Percentiles rank a stretch among this genome's conserved stretches.
Evolutionary conservation across 2,113 vertebrate genomes (phyloP).

Genomic region (Chaenocephalus aceratus): DNA sequence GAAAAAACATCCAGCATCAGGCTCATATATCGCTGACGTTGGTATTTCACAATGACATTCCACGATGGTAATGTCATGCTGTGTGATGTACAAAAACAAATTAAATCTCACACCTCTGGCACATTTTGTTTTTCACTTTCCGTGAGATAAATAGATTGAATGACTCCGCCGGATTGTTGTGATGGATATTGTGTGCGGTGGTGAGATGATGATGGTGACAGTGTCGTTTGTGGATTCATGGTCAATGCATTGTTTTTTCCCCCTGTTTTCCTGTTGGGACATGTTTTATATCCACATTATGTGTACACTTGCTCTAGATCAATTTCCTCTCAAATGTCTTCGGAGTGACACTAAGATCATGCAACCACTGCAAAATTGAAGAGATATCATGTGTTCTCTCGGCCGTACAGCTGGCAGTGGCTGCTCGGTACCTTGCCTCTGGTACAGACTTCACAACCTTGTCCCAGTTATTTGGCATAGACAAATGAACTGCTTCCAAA

Average conservation of each 20-base stretch:
- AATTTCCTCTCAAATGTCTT: background rate
- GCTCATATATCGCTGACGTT: slow-evolving; percentile 40
- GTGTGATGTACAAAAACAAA: slow-evolving; percentile 41
- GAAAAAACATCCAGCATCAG: slow-evolving; percentile 20
- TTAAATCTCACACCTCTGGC: slow-evolving; percentile 62
- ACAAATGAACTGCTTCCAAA: slow-evolving; percentile 52
- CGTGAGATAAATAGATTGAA: slow-evolving; percentile 48
- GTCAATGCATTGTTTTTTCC: background rate
- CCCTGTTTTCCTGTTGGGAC: background rate
- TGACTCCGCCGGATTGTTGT: slow-evolving; percentile 19
- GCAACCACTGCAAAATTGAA: slow-evolving; percentile 25
- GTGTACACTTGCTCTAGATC: slow-evolving; percentile 1
- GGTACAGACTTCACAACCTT: slow-evolving; percentile 64
- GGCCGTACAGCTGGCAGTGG: slow-evolving; percentile 40
- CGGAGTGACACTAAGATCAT: slow-evolving; percentile 4
- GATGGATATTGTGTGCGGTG: background rate
- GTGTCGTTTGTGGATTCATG: slow-evolving; percentile 4
- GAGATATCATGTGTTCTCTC: background rate
- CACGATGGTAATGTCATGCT: slow-evolving; percentile 13
- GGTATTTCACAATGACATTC: slow-evolving; percentile 33
- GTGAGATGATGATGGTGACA: slow-evolving; percentile 22
- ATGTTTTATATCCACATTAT: slow-evolving; percentile 11
- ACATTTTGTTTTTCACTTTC: slow-evolving; percentile 42
- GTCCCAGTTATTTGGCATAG: slow-evolving; percentile 71
- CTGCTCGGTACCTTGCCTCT: slow-evolving; percentile 44